Conservation (phyloP, 2,888 invertebrate species). For the Podabrus alpinus region DNA sequence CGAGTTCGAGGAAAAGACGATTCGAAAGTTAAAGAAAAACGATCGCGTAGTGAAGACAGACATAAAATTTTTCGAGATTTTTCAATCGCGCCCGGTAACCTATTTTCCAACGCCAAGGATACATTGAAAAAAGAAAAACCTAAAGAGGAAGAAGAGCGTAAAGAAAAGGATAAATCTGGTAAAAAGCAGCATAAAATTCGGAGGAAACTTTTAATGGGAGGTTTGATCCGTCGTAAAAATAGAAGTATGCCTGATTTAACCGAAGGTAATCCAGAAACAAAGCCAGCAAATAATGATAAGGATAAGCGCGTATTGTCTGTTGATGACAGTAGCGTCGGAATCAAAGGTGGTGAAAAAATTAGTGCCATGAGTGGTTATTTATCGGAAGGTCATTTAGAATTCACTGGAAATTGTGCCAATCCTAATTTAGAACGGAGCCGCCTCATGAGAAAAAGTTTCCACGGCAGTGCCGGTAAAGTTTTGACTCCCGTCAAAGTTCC, state of each 20-base stretch:
- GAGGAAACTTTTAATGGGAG: conserved; percentile 86
- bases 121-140: conserved; percentile 61
- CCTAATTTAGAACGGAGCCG: conserved; percentile 85
- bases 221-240: conserved; percentile 84
- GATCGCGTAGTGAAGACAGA: conserved; percentile 84
- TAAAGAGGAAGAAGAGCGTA: conserved; percentile 66
- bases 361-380: conserved; percentile 77
- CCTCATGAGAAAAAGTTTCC: conserved; percentile 87
- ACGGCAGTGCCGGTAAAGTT: conserved; percentile 81
- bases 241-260: conserved; percentile 90
- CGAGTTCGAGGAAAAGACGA: conserved; percentile 71
- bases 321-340: conserved; percentile 78
- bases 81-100: conserved; percentile 63
- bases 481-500: conserved; percentile 84
- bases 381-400: conserved; percentile 86
- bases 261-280: conserved; percentile 64
- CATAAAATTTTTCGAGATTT: conserved; percentile 76
- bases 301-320: conserved; percentile 62
- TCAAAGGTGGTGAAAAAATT: conserved; percentile 63
- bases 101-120: conserved; percentile 46
- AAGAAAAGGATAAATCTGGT: conserved; percentile 66
- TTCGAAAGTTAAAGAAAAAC: conserved; percentile 73
- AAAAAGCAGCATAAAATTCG: conserved; percentile 92
- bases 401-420: conserved; percentile 68
- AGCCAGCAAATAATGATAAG: conserved; percentile 49